Conservation (phyloP, 2,797 vertebrate species). For the Bradypus variegatus region DNA sequence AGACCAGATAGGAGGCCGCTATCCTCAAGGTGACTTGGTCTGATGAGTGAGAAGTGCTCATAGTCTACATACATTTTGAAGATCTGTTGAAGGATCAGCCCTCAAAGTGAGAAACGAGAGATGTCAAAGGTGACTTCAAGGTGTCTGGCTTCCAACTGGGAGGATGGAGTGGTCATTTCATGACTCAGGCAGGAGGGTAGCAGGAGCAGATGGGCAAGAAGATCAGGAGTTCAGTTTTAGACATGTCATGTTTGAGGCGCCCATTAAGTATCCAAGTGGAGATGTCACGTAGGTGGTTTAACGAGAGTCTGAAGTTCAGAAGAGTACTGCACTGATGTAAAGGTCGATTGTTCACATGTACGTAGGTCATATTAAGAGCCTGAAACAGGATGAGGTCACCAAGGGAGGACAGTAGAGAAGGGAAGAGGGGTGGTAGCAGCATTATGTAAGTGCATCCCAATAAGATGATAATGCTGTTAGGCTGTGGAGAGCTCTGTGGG, state of each 20-base stretch:
- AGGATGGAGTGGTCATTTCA: not conserved
- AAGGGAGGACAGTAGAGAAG: not conserved
- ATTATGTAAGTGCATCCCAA: fast-evolving
- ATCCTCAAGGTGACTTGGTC: fast-evolving
- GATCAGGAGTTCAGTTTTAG: not conserved
- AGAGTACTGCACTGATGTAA: not conserved
- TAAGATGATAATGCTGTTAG: fast-evolving
- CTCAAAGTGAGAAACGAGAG: not conserved
- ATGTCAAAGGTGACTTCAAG: not conserved
- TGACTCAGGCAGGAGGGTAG: too few relatives aligned
- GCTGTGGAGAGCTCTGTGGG: too few relatives aligned
- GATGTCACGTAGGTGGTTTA: not conserved
- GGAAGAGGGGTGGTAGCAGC: not conserved
- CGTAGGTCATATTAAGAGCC: too few relatives aligned
- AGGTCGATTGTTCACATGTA: fast-evolving
- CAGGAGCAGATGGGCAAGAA: not conserved
- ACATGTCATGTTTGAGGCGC: fast-evolving
- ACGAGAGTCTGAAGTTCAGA: fast-evolving
- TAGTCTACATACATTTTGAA: not conserved
- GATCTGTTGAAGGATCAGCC: not conserved
- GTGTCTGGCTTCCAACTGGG: not conserved
- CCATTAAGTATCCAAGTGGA: fast-evolving
- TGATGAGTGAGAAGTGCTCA: fast-evolving
- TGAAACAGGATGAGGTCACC: not conserved
- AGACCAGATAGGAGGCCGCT: not conserved